Conservation (phyloP, 2,888 invertebrate genomes). For the Pasiphila rectangulata region DNA sequence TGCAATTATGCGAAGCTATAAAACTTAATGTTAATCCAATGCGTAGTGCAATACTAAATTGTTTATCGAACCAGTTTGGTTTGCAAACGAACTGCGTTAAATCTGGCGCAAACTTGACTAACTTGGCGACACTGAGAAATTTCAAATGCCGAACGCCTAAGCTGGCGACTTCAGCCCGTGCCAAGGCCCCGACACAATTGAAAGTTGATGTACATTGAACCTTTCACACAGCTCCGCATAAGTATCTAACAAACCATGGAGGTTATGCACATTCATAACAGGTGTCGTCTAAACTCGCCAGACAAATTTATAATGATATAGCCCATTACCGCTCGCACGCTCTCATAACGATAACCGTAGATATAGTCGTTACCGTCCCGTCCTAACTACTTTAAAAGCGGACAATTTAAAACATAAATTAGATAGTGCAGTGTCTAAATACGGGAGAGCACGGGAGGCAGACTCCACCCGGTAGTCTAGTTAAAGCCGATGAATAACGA, state of each 20-base stretch:
- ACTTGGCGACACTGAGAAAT: constrained; percentile 37
- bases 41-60: background rate
- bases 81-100: constrained; percentile 3
- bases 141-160: constrained; percentile 71
- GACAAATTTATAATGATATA: constrained; percentile 72
- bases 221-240: constrained; percentile 46
- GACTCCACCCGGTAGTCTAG: constrained; percentile 65
- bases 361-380: constrained; percentile 61
- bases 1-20: background rate
- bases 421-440: constrained; percentile 78
- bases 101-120: constrained; percentile 1
- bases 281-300: constrained; percentile 51
- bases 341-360: constrained; percentile 65
- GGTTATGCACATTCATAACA: constrained; percentile 57
- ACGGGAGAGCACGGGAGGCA: constrained; percentile 72
- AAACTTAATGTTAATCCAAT: constrained; percentile 4
- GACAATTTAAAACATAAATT: constrained; percentile 77
- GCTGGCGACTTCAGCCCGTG: constrained; percentile 54
- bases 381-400: constrained; percentile 61
- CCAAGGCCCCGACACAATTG: constrained; percentile 70
- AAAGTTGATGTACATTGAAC: constrained; percentile 63
- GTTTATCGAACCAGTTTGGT: background rate
- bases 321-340: constrained; percentile 61
- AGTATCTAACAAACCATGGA: constrained; percentile 46
- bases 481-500: constrained; percentile 75